Conservation (phyloP, 2,113 vertebrate genomes). For the Campylomormyrus tamandua region DNA sequence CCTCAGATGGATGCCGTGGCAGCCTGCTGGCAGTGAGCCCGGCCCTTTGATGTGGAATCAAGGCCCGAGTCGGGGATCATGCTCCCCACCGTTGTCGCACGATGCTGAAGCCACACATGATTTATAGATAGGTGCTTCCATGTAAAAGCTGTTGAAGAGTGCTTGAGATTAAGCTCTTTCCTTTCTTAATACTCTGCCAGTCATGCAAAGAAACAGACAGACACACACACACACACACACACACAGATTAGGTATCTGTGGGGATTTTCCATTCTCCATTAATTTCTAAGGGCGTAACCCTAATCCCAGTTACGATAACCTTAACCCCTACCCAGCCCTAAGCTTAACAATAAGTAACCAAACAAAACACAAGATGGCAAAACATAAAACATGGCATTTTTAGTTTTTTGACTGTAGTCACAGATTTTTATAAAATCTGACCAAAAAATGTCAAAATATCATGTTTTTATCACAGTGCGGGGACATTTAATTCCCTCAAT, state of each 20-base stretch:
- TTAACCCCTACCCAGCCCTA: not conserved
- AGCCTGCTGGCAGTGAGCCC: not conserved
- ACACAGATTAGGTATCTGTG: not conserved
- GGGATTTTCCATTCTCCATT: not conserved
- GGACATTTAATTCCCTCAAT: too few species aligned
- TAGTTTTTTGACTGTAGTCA: not conserved
- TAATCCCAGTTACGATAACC: not conserved
- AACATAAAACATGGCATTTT: not conserved
- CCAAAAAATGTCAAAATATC: too few species aligned
- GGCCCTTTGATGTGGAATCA: not conserved
- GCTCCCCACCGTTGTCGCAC: not conserved
- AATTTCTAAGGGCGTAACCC: not conserved
- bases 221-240: not conserved
- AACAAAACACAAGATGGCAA: not conserved
- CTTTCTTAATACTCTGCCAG: not conserved
- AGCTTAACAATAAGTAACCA: not conserved
- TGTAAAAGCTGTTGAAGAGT: not conserved
- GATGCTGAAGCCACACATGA: not conserved
- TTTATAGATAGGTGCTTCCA: not conserved
- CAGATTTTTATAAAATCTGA: not conserved
- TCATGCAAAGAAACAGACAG: not conserved
- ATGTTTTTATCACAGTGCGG: too few species aligned
- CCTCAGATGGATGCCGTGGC: not conserved
- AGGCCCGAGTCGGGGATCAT: not conserved
- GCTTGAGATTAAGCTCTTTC: not conserved